A percentile compares a stretch with the other conserved stretches of the same genome.
Evolutionary conservation across 1,140 invertebrate species (phyloP).

Genomic region (Drosophila varians): DNA sequence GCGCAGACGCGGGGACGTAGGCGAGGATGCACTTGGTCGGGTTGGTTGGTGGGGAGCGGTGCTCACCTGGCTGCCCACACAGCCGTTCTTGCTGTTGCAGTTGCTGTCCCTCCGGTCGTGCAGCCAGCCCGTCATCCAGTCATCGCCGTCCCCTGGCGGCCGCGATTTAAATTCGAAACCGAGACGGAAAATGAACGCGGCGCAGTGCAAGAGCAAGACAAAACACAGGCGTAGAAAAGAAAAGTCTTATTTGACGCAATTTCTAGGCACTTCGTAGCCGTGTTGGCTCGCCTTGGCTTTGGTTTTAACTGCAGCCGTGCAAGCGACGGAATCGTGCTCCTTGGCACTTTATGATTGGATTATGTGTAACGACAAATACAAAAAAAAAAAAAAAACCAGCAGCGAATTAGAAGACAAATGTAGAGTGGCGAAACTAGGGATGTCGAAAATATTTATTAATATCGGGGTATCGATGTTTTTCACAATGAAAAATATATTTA

Average conservation of each 20-base stretch:
- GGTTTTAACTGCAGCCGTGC: neutral
- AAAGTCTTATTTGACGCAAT: constrained; percentile 1
- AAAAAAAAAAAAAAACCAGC: constrained; percentile 29
- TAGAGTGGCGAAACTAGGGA: constrained; percentile 1
- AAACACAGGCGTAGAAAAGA: neutral
- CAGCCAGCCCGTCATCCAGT: neutral
- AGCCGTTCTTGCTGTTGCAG: neutral
- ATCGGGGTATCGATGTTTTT: too few species aligned
- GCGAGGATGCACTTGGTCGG: constrained; percentile 23
- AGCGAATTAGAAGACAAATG: constrained; percentile 32
- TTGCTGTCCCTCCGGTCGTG: neutral
- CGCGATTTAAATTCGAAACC: neutral
- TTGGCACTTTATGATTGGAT: neutral
- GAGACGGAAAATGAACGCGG: neutral
- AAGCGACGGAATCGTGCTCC: neutral
- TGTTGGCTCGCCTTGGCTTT: neutral
- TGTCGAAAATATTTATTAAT: neutral
- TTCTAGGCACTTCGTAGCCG: neutral
- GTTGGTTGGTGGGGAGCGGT: neutral
- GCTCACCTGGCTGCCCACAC: neutral
- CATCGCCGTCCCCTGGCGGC: neutral
- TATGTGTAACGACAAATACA: constrained; percentile 32
- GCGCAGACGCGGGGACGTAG: constrained; percentile 6
- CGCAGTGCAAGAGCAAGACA: neutral
- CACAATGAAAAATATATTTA: too few species aligned